Evolutionary conservation across 1,140 invertebrate genomes (phyloP).

Genomic region (Acyrthosiphon pisum): DNA sequence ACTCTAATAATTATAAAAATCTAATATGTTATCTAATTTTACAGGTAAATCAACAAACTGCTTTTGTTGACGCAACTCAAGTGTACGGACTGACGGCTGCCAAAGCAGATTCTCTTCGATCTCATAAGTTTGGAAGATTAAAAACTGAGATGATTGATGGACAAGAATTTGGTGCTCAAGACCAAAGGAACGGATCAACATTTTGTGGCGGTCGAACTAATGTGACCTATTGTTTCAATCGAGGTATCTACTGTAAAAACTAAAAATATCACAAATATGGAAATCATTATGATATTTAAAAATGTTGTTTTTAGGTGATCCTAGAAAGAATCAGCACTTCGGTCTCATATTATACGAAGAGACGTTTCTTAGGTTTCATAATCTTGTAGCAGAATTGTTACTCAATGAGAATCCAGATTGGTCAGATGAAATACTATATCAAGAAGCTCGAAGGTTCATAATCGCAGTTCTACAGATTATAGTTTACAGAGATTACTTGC

Average conservation of each 20-base stretch:
- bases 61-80: neutral
- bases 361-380: conserved; percentile 12
- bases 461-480: neutral
- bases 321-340: neutral
- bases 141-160: neutral
- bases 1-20: neutral
- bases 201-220: neutral
- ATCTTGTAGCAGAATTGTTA: neutral
- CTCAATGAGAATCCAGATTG: neutral
- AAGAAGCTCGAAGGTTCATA: neutral
- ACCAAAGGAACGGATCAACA: neutral
- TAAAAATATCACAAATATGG: neutral
- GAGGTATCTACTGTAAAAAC: neutral
- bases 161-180: neutral
- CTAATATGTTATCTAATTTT: neutral
- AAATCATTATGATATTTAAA: neutral
- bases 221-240: neutral
- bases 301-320: neutral
- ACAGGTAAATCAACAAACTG: neutral
- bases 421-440: neutral
- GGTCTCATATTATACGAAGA: neutral
- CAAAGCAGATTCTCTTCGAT: neutral
- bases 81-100: neutral
- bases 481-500: neutral
- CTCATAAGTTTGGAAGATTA: neutral